Conservation (phyloP, 2,888 invertebrate genomes). For the Willowsia nigromaculata region DNA sequence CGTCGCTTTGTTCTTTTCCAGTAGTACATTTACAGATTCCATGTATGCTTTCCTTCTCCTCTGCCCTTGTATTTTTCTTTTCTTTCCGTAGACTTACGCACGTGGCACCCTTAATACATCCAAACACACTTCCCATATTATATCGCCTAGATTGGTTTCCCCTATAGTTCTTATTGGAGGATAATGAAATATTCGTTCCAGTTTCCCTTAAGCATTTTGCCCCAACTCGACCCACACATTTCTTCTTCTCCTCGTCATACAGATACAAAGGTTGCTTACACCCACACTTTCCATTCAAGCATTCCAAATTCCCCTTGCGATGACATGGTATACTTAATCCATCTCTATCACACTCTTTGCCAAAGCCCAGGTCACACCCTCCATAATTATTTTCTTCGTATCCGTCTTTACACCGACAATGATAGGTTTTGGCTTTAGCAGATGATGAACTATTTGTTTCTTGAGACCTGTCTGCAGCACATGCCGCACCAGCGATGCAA, state of each 20-base stretch:
- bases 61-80: not conserved
- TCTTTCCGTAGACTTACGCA: not conserved
- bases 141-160: not conserved
- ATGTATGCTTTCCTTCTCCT: not conserved
- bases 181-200: not conserved
- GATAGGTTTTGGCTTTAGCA: not conserved
- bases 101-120: not conserved
- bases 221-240: constrained; percentile 20
- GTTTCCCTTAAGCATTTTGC: not conserved
- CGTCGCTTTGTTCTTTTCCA: too few relatives aligned
- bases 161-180: not conserved
- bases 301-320: not conserved
- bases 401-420: not conserved
- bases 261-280: not conserved
- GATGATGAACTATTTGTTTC: not conserved
- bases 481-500: constrained; percentile 13
- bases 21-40: not conserved
- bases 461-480: not conserved
- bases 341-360: not conserved
- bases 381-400: not conserved
- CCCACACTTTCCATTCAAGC: not conserved
- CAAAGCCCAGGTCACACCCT: constrained; percentile 31
- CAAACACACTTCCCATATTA: not conserved
- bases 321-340: not conserved
- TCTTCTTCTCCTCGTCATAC: not conserved